A percentile compares a stretch with the other conserved stretches of the same genome.
Conservation (phyloP, 2,113 vertebrate species). For the Sitta europaea region DNA sequence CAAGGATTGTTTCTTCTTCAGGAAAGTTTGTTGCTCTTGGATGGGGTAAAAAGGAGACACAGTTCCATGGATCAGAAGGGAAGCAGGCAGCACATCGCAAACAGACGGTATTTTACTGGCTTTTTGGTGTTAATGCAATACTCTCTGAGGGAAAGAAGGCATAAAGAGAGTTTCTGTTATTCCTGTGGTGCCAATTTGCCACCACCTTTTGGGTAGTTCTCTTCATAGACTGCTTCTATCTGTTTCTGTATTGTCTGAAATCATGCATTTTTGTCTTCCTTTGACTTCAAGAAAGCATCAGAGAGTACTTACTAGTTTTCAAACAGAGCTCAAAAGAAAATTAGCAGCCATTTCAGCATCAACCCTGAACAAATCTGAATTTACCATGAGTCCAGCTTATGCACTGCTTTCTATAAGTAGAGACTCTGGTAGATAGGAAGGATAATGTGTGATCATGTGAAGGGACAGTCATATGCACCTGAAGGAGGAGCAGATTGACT, state of each 20-base stretch:
- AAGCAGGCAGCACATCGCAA: conserved; percentile 87
- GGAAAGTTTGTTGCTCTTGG: conserved; percentile 92
- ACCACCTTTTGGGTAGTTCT: not conserved
- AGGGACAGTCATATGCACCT: not conserved
- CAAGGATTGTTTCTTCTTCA: conserved; percentile 51
- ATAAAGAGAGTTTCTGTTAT: not conserved
- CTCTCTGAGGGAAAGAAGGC: not conserved
- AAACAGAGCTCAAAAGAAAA: not conserved
- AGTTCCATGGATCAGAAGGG: conserved; percentile 96
- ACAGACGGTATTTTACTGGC: conserved; percentile 57
- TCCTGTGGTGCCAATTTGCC: not conserved
- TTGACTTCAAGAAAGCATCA: not conserved
- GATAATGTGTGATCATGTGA: not conserved
- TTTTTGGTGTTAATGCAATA: not conserved
- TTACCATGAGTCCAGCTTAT: not conserved
- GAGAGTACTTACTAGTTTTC: not conserved
- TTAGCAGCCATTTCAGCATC: not conserved
- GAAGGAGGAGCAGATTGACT: not conserved
- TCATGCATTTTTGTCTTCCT: not conserved
- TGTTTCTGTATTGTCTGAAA: not conserved
- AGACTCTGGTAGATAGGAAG: not conserved
- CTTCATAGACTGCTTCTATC: not conserved
- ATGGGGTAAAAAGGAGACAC: conserved; percentile 98
- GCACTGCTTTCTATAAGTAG: not conserved
- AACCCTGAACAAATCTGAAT: not conserved